Conservation (phyloP, 2,888 invertebrate species). For the Vanessa cardui region DNA sequence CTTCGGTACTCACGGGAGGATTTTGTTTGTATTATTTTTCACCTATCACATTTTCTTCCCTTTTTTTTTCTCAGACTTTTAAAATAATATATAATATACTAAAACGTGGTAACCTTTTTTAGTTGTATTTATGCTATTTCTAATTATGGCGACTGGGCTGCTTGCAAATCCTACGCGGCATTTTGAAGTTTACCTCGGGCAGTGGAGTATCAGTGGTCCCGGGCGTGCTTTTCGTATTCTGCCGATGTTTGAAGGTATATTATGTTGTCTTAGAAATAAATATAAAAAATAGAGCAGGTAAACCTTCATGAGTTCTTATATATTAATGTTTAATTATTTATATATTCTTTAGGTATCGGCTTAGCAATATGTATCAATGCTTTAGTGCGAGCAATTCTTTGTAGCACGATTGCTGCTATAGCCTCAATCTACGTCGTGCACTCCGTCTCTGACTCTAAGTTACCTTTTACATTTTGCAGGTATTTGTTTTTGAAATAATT, state of each 20-base stretch:
- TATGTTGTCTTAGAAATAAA: not conserved
- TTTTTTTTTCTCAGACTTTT: not conserved
- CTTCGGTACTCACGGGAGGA: conserved; percentile 64
- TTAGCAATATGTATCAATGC: conserved; percentile 72
- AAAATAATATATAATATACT: not conserved
- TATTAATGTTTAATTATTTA: too few species aligned
- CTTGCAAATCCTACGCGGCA: conserved; percentile 72
- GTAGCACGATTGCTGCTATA: conserved; percentile 65
- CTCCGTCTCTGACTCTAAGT: conserved; percentile 56
- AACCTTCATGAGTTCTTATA: too few species aligned
- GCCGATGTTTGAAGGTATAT: conserved; percentile 52
- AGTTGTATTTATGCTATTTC: conserved; percentile 63
- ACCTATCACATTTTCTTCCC: not conserved
- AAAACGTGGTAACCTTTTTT: conserved; percentile 21
- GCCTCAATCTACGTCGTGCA: conserved; percentile 60
- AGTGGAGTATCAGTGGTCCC: conserved; percentile 77
- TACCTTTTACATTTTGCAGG: conserved; percentile 75
- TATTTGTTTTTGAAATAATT: conserved; percentile 28
- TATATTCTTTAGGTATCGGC: conserved; percentile 61
- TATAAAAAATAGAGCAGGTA: too few species aligned
- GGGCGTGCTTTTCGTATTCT: conserved; percentile 73
- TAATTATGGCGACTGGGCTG: conserved; percentile 52
- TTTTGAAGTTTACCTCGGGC: conserved; percentile 75
- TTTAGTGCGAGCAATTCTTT: conserved; percentile 66
- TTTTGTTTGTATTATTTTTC: conserved; percentile 54